Evolutionary conservation across 1,140 invertebrate species (phyloP).

Genomic region (Bombus picipes): DNA sequence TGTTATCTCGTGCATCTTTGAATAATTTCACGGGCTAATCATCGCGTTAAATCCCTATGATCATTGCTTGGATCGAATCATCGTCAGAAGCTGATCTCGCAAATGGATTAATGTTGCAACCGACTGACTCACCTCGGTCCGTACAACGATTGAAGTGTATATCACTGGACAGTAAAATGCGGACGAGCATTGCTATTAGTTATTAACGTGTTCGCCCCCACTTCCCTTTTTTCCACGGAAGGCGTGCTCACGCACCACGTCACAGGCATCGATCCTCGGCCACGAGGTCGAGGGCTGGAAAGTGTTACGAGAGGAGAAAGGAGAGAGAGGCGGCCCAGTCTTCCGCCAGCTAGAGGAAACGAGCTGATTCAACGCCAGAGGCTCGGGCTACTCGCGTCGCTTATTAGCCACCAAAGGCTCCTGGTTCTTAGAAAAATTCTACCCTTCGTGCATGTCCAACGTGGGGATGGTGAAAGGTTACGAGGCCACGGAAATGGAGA

Average conservation of each 20-base stretch:
- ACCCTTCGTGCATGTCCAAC: not conserved
- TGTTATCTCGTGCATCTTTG: not conserved
- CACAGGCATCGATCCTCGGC: slow-evolving; percentile 67
- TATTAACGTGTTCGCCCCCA: slow-evolving; percentile 64
- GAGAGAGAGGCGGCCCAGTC: not conserved
- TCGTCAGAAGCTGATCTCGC: not conserved
- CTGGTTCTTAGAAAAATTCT: slow-evolving; percentile 1
- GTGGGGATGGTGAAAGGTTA: slow-evolving; percentile 15
- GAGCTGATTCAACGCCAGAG: slow-evolving; percentile 42
- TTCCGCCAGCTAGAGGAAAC: slow-evolving; percentile 28
- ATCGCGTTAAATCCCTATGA: too few species aligned
- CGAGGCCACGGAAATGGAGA: not conserved
- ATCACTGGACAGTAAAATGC: not conserved
- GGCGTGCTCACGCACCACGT: slow-evolving; percentile 68
- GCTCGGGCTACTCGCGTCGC: not conserved
- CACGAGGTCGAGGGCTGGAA: slow-evolving; percentile 69
- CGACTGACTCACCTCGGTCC: not conserved
- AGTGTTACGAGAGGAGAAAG: slow-evolving; percentile 62
- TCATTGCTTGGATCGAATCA: not conserved
- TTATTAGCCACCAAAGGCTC: slow-evolving; percentile 20
- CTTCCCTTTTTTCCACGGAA: slow-evolving; percentile 52
- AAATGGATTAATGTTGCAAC: slow-evolving; percentile 12
- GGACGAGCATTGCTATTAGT: slow-evolving; percentile 59
- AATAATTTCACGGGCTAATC: not conserved
- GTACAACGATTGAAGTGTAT: not conserved